phyloP scores from a whole-genome alignment of 2,797 vertebrate species.

The Sarcophilus harrisii region DNA sequence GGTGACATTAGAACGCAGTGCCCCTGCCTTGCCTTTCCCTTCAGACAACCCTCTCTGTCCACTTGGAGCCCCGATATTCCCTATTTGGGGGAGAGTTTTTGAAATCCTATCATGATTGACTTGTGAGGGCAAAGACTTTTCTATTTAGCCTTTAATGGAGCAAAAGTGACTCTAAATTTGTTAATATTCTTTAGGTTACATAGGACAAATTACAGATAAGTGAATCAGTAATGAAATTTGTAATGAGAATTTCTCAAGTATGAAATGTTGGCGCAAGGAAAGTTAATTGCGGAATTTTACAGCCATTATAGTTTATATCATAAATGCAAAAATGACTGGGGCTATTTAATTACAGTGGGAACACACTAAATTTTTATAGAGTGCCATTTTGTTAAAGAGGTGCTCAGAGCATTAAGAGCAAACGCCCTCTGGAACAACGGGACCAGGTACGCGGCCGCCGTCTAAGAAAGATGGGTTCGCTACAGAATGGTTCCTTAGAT shows the following conservation, averaged over 20 bases:
- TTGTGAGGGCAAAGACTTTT: constrained; percentile 84
- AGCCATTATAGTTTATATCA: constrained; percentile 89
- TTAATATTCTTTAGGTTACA: constrained; percentile 90
- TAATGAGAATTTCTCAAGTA: constrained; percentile 90
- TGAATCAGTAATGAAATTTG: constrained; percentile 90
- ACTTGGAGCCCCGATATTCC: neutral
- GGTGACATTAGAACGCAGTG: neutral
- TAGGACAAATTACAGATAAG: constrained; percentile 89
- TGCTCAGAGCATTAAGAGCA: constrained; percentile 84
- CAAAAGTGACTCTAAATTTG: constrained; percentile 88
- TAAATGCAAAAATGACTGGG: constrained; percentile 88
- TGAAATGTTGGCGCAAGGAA: constrained; percentile 88
- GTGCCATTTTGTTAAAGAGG: constrained; percentile 89
- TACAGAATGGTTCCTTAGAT: constrained; percentile 84
- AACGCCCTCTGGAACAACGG: constrained; percentile 80
- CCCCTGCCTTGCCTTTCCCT: neutral
- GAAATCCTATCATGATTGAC: constrained; percentile 75
- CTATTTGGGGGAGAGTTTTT: constrained; percentile 65
- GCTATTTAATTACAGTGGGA: constrained; percentile 89
- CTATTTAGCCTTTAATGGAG: constrained; percentile 86
- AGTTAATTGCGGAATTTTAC: constrained; percentile 89
- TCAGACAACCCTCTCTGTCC: constrained; percentile 4
- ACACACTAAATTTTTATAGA: constrained; percentile 90
- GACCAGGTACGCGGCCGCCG: constrained; percentile 82
- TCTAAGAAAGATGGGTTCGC: constrained; percentile 86